Evolutionary conservation across 2,888 invertebrate species (phyloP).

Genomic region (Subacronicta megacephala): DNA sequence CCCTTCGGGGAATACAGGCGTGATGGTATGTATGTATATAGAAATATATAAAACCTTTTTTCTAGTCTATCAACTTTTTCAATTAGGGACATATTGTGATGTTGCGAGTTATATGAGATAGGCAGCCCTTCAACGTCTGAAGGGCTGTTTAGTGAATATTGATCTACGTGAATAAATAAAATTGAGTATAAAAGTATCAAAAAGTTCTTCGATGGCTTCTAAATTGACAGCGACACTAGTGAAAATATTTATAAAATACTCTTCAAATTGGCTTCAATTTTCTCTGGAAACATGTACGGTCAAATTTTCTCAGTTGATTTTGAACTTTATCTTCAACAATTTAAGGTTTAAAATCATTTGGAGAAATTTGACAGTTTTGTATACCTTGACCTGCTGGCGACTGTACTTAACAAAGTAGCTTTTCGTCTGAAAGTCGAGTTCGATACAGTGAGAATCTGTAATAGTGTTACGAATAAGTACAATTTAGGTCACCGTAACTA

Average conservation of each 20-base stretch:
- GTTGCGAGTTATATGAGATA: background rate
- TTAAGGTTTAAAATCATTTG: too few species aligned
- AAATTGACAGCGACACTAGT: background rate
- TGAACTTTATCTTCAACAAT: too few species aligned
- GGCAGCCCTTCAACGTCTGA: too few species aligned
- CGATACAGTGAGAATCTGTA: too few species aligned
- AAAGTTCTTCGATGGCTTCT: background rate
- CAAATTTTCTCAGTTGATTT: too few species aligned
- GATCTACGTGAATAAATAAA: background rate
- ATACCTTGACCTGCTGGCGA: too few species aligned
- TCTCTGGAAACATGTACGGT: constrained; percentile 10
- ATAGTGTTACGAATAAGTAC: too few species aligned
- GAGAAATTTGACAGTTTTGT: too few species aligned
- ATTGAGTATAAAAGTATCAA: background rate
- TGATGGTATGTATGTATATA: too few species aligned
- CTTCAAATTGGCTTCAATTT: background rate
- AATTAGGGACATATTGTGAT: background rate
- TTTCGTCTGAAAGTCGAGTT: background rate
- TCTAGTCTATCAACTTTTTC: background rate
- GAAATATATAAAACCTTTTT: too few species aligned
- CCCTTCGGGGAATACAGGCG: too few species aligned
- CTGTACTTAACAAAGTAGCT: constrained; percentile 3
- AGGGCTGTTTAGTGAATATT: background rate
- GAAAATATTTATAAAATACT: constrained; percentile 12
- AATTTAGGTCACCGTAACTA: too few species aligned